These are phyloP conservation scores for Leucopsar rothschildi DNA, from an alignment of 2,113 vertebrate genomes.

Conservation along the genomic window DNA sequence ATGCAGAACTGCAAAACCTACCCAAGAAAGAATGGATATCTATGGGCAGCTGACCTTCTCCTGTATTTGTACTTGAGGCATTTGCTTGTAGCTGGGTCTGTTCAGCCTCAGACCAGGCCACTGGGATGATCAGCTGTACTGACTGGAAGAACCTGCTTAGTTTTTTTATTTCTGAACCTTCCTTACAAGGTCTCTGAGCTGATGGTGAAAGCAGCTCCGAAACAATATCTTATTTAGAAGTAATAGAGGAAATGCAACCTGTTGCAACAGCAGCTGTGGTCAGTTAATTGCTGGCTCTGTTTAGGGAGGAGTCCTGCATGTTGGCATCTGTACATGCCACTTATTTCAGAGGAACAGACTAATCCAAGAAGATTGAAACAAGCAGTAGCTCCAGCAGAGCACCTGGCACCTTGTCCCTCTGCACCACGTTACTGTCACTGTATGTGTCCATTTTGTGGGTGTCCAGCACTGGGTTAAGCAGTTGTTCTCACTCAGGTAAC, in stretches of 20 bases:
- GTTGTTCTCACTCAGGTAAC: background rate
- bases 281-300: background rate
- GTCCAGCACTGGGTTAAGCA: background rate
- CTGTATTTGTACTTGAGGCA: background rate
- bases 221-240: background rate
- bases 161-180: background rate
- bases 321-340: background rate
- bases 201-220: background rate
- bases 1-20: background rate
- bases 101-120: background rate
- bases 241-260: background rate
- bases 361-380: background rate
- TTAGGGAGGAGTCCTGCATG: background rate
- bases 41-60: background rate
- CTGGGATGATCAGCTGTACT: background rate
- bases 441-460: background rate
- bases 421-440: rapidly evolving
- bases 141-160: background rate
- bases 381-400: background rate
- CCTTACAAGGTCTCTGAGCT: background rate
- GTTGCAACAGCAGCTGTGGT: background rate
- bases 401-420: background rate
- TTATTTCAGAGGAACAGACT: background rate
- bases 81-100: background rate
- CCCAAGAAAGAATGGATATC: background rate